Base-by-base conservation (phyloP, 2,797 vertebrate species). In the Tapirus indicus region DNA sequence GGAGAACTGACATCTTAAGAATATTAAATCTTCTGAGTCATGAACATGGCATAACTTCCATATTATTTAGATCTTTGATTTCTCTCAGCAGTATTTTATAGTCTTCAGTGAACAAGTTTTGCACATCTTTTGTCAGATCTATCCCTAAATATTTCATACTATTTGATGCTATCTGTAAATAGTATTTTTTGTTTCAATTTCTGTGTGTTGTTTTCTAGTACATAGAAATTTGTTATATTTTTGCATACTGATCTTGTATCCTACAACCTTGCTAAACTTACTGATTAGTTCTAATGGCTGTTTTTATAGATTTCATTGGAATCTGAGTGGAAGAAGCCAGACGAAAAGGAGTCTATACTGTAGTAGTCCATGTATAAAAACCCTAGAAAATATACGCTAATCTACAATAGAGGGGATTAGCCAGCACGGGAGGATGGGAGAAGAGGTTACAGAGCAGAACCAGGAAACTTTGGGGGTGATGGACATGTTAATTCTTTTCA, bases 121-220 rank as follows among this genome's bases (percentile, higher is more conserved):
- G 17, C 18, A 80, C 68, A 49, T 27, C 10, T 80, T 87, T 83
- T 62, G 69, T 68, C 60, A 68, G n/a, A 44, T 60, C 27, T 75
- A 83, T 7, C 52, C 38, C 41, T 77, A 74, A 68, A 41, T 75
- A 29, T 8, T 92, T 92, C 25, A n/a, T 13, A 82, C 49, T 71
- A 64, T 58, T 41, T 49, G 27, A 56, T 75, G 49, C 68, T 68
- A 58, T 47, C n/a, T 27, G 32, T n/a, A 41, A 49, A 58, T 58
- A 21, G 20, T 64, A 16, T 25, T 68, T 79, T 95, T 84, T 84
- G 29, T 77, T 87, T 75, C 38, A n/a, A 27, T 68, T 56, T 89
- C 29, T 74, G 25, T 56, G 17, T 49, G 23, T 77, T 89, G 47
- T 23, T n/a, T 64, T 82, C 20, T 60, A 32, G 25, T 32, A 38